Evolutionary conservation across 2,797 vertebrate species (phyloP).

Genomic region (Darevskia mixta): DNA sequence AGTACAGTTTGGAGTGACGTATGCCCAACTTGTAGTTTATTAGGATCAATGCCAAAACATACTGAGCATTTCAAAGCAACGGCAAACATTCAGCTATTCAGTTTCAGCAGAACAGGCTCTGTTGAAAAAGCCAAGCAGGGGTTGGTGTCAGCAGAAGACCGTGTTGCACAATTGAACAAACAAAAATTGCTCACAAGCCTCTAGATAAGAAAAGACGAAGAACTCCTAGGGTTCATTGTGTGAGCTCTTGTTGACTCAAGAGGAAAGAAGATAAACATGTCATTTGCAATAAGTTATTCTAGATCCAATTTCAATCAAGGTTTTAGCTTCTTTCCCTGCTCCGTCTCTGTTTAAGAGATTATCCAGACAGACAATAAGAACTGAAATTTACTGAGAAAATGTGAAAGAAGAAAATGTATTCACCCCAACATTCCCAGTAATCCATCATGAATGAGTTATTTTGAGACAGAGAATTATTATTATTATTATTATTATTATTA

Average conservation of each 20-base stretch:
- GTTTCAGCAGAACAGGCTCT: background rate
- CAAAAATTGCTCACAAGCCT: background rate
- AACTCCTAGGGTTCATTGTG: background rate
- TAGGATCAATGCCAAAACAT: background rate
- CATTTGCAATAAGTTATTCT: background rate
- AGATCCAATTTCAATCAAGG: background rate
- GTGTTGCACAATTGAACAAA: background rate
- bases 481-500: no score
- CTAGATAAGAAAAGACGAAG: background rate
- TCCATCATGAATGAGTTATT: background rate
- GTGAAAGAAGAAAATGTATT: background rate
- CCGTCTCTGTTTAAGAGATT: background rate
- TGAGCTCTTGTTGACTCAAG: background rate
- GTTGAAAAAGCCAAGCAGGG: background rate
- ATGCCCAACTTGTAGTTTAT: background rate
- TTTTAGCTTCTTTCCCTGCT: background rate
- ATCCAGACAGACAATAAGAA: background rate
- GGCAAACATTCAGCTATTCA: background rate
- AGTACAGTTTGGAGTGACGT: background rate
- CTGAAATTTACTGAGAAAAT: background rate
- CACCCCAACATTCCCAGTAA: background rate
- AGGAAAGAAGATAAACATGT: background rate
- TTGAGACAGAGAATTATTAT: background rate
- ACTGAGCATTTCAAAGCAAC: background rate
- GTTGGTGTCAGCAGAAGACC: background rate